Conservation (phyloP, 2,888 invertebrate species). For the Tetanocera ferruginea region DNA sequence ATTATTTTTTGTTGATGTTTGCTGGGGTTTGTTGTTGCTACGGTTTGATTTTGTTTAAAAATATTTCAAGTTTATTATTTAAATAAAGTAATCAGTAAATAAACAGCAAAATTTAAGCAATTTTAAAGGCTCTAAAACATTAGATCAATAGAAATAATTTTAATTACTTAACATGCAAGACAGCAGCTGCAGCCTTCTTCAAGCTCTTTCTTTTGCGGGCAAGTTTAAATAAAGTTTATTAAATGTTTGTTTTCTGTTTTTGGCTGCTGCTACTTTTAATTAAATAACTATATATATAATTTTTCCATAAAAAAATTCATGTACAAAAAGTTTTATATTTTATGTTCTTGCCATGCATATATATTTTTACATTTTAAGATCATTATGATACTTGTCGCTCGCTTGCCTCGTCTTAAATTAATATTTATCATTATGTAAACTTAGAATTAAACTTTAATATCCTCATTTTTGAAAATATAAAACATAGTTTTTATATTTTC, state of each 20-base stretch:
- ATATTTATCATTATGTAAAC: not conserved
- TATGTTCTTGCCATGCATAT: not conserved
- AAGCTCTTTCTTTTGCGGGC: too few species aligned
- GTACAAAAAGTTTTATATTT: not conserved
- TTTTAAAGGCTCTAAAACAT: not conserved
- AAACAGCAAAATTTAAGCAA: not conserved
- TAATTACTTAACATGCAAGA: constrained; percentile 18
- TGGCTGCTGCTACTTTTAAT: constrained; percentile 21
- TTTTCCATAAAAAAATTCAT: not conserved
- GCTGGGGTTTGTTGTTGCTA: not conserved
- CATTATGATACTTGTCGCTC: not conserved
- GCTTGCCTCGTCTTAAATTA: not conserved
- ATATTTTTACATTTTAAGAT: constrained; percentile 18
- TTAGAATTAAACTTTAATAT: constrained; percentile 4
- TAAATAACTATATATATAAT: constrained; percentile 1
- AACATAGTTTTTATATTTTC: not conserved
- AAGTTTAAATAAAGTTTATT: too few species aligned
- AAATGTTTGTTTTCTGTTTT: not conserved
- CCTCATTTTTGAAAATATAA: not conserved
- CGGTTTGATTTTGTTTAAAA: not conserved
- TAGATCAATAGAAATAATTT: not conserved
- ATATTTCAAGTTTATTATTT: not conserved
- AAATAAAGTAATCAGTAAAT: not conserved
- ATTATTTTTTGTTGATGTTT: not conserved
- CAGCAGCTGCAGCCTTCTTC: not conserved